Percentiles rank a stretch among this genome's conserved stretches.
phyloP scores from a whole-genome alignment of 2,797 vertebrate species.

The Atherinosoma microstoma region DNA sequence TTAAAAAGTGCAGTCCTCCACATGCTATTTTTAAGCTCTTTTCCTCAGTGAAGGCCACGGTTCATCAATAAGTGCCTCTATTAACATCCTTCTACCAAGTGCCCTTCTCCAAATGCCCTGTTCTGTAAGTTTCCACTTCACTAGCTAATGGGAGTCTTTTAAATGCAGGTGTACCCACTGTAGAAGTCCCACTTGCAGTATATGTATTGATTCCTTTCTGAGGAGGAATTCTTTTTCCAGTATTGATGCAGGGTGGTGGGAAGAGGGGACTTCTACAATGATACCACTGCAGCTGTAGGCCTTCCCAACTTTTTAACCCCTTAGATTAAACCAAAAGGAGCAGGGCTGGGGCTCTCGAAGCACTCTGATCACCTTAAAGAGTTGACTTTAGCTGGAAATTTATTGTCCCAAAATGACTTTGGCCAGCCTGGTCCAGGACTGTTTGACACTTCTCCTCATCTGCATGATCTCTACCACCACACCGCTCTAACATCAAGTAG shows the following conservation, averaged over 20 bases:
- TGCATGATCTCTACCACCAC: conserved; percentile 76
- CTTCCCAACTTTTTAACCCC: conserved; percentile 10
- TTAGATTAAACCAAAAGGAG: conserved; percentile 51
- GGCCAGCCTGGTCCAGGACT: conserved; percentile 72
- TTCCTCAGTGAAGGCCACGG: conserved; percentile 51
- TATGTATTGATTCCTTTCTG: neutral
- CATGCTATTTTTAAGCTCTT: conserved; percentile 36
- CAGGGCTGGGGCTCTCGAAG: conserved; percentile 65
- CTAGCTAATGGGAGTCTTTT: conserved; percentile 39
- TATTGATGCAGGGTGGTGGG: neutral
- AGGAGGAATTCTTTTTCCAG: neutral
- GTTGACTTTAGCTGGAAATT: conserved; percentile 29
- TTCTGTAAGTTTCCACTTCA: conserved; percentile 49
- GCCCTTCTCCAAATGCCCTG: conserved; percentile 49
- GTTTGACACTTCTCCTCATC: conserved; percentile 80
- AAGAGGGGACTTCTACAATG: conserved; percentile 35
- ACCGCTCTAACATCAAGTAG: conserved; percentile 65
- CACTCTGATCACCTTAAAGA: conserved; percentile 51
- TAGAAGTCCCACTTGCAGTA: conserved; percentile 34
- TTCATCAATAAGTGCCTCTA: conserved; percentile 65
- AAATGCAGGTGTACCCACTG: conserved; percentile 36
- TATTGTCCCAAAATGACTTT: conserved; percentile 62
- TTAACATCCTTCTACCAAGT: conserved; percentile 47
- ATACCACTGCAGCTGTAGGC: conserved; percentile 21
- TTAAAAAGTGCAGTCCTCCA: conserved; percentile 35